A percentile compares a stretch with the other conserved stretches of the same genome.
Conservation (phyloP, 2,113 vertebrate genomes). For the Pterocles orientalis region DNA sequence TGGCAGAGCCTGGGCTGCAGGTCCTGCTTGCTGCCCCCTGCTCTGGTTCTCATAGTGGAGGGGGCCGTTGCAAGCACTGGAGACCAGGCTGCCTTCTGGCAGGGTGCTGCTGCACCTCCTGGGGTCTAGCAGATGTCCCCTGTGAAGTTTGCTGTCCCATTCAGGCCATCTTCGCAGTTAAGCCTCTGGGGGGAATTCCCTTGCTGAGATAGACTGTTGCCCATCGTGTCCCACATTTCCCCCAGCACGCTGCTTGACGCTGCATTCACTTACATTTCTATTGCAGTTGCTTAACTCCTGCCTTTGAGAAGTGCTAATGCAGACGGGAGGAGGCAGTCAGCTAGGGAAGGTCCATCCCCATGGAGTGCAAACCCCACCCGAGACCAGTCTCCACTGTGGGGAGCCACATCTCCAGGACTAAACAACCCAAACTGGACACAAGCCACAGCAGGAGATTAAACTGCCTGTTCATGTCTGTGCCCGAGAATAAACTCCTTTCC, state of each 20-base stretch:
- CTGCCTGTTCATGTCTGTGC: not conserved
- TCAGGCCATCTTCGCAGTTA: not conserved
- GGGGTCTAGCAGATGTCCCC: not conserved
- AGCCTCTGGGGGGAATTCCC: not conserved
- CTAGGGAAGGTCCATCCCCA: not conserved
- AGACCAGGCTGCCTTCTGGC: not conserved
- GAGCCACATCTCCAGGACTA: not conserved
- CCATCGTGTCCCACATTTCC: not conserved
- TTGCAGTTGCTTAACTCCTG: not conserved
- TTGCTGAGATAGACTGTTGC: not conserved
- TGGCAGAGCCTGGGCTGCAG: not conserved
- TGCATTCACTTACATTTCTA: not conserved
- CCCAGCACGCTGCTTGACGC: not conserved
- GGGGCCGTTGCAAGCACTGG: rapidly evolving
- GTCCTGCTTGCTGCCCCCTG: not conserved
- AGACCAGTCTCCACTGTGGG: not conserved
- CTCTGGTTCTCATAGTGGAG: not conserved
- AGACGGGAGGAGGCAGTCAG: not conserved
- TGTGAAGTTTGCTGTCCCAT: not conserved
- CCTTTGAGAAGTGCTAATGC: not conserved
- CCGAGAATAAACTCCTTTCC: not conserved
- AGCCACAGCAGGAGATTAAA: not conserved
- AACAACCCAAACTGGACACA: not conserved
- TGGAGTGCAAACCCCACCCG: not conserved
- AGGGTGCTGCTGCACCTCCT: not conserved